Evolutionary conservation across 2,113 vertebrate genomes (phyloP), one percentile per base, ranked within the genome.

Genomic region (Vulpes lagopus): DNA sequence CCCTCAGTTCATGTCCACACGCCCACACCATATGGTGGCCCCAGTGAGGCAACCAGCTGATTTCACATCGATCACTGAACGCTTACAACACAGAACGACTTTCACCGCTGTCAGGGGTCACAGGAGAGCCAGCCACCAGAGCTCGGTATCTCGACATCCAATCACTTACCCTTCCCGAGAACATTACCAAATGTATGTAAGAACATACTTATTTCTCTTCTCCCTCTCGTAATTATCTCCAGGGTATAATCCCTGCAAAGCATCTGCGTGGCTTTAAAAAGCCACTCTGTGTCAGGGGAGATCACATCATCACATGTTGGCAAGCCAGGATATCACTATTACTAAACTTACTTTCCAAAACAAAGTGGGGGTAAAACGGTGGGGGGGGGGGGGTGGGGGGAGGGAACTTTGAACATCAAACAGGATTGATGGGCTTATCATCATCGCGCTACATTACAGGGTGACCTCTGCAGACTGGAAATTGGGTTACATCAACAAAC

Each of bases 401-500:
- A 88, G 32, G 73, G 85, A 79, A 92, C 85, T 23, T 73, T 2
- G n/a, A 97, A 98, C 95, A 98, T 98, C 98, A 98, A 98, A 98
- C 96, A 98, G 82, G 85, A 95, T 1, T 71, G 96, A 98, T 84
- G 94, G 96, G 98, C 96, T 98, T 97, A 97, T 98, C 97, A 94
- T 98, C 96, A 91, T 89, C 91, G 96, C 32, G 89, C 74, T 94
- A 93, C 98, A 98, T 98, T 98, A 98, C 96, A 98, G 98, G 78
- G 97, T 99, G 98, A 99, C 98, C 98, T 99, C 98, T 98, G 97
- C 76, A 98, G 98, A 98, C 93, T 98, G 96, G 98, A 99, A 99
- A 98, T 98, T 98, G 99, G 98, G 98, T 99, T 98, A 98, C 98
- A 99, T 99, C 98, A 99, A 98, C 98, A 98, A 98, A 97, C 97